These are phyloP conservation scores for Cabera pusaria DNA, from an alignment of 2,888 invertebrate species.

Conservation along the genomic window DNA sequence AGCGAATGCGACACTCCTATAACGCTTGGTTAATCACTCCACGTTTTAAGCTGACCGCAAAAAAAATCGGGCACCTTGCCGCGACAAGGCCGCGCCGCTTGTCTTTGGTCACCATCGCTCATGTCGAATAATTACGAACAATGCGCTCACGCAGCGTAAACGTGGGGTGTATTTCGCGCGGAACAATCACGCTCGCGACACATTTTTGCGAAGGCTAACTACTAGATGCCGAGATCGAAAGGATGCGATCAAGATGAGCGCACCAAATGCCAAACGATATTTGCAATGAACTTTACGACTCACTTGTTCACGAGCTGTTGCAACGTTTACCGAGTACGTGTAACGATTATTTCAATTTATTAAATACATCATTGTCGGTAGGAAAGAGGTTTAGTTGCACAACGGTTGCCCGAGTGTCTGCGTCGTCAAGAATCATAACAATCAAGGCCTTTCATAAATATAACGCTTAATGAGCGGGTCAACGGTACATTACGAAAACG, in stretches of 20 bases:
- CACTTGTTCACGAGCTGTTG: slow-evolving; percentile 35
- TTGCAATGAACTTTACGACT: slow-evolving; percentile 58
- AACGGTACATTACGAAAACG: slow-evolving; percentile 28
- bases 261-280: slow-evolving; percentile 67
- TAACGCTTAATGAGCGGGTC: slow-evolving; percentile 44
- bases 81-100: slow-evolving; percentile 60
- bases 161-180: slow-evolving; percentile 12
- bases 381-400: slow-evolving; percentile 41
- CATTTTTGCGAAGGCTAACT: slow-evolving; percentile 70
- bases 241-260: slow-evolving; percentile 65
- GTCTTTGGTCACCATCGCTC: slow-evolving; percentile 61
- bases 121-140: slow-evolving; percentile 58
- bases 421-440: slow-evolving; percentile 40
- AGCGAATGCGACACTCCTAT: slow-evolving; percentile 55
- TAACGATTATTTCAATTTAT: slow-evolving; percentile 22
- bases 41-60: slow-evolving; percentile 70
- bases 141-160: slow-evolving; percentile 37
- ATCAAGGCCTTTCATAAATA: slow-evolving; percentile 56
- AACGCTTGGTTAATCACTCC: slow-evolving; percentile 60
- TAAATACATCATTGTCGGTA: slow-evolving; percentile 44
- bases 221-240: slow-evolving; percentile 56
- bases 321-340: slow-evolving; percentile 30
- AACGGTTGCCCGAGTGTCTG: slow-evolving; percentile 49
- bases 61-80: slow-evolving; percentile 70
- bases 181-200: slow-evolving; percentile 51